Evolutionary conservation across 1,140 invertebrate species (phyloP), one percentile per base, ranked within the genome.

Genomic region (Pseudomyrmex flavicornis): DNA sequence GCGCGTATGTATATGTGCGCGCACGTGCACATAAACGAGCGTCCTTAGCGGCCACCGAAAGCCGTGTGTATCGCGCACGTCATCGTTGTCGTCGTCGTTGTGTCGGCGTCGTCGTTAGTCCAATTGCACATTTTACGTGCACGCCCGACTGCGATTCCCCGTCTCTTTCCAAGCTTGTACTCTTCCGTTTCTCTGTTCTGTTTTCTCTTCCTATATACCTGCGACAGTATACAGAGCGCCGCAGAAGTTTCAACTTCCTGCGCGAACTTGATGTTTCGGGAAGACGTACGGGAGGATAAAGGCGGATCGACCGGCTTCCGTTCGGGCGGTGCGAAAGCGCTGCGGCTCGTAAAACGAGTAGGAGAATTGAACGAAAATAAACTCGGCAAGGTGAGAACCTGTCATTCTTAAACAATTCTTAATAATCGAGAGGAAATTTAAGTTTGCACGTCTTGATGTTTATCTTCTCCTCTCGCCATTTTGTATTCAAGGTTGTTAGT

Each of bases 81-180:
- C 76, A 56, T 48, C 48, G 48, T 46, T 20, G 80, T 59, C 26
- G 52, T 26, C 26, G 68, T 63, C 59, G 61, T 46, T n/a, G 54
- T 35, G 13, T 17, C 68, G 48, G 35, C 69, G 63, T 20, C 59
- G 48, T 61, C 56, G 56, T 65, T 72, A 73, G 82, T 72, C 82
- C 84, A 77, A 73, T 86, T 76, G 79, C 85, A 82, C 85, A 86
- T 83, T 85, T 83, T 86, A 68, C 72, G 50, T 54, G 56, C 48
- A 26, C 22, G 50, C 56, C 61, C 44, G 59, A 61, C 62, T 52
- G 13, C 54, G 66, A 63, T 80, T 68, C 61, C 20, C 15, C 48
- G 50, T 83, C 72, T 48, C 48, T 76, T 50, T 15, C 13, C 20
- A 48, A 56, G 13, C 50, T 10, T 22, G 12, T 22, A n/a, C 46